Evolutionary conservation across 35 echinoderm and acorn worm genomes (phyloP).

Genomic region (Lytechinus variegatus): DNA sequence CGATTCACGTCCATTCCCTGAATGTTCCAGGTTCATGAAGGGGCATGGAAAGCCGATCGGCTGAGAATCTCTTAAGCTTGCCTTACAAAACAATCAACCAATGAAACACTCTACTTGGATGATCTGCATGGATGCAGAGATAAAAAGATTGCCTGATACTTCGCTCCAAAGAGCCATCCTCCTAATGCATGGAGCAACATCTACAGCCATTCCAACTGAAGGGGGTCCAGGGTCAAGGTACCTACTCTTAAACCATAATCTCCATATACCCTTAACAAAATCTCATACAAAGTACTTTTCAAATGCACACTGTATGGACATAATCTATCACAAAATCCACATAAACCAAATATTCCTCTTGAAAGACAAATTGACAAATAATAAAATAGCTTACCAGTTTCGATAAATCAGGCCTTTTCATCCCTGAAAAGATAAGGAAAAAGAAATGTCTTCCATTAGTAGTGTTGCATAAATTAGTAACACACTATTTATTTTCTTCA

Average conservation of each 20-base stretch:
- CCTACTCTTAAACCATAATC: neutral
- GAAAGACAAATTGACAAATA: neutral
- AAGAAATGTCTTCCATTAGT: neutral
- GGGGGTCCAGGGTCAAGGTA: neutral
- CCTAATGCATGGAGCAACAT: neutral
- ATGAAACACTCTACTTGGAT: neutral
- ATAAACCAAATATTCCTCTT: neutral
- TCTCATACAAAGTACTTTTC: neutral
- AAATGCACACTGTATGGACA: neutral
- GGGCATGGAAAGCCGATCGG: neutral
- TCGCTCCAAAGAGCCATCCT: neutral
- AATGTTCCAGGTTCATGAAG: conserved; percentile 11
- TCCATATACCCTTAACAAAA: neutral
- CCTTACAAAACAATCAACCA: neutral
- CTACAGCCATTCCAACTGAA: neutral
- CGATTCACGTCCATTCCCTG: conserved; percentile 4
- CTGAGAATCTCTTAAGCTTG: neutral
- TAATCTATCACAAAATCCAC: neutral
- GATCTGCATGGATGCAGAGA: neutral
- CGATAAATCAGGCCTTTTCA: conserved; percentile 77
- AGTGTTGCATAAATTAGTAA: neutral
- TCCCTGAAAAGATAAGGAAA: conserved; percentile 53
- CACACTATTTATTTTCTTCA: neutral
- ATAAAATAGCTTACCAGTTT: conserved; percentile 65
- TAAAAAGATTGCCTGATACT: neutral